Conservation (phyloP, 2,113 vertebrate genomes). For the Ardeotis arabs region DNA sequence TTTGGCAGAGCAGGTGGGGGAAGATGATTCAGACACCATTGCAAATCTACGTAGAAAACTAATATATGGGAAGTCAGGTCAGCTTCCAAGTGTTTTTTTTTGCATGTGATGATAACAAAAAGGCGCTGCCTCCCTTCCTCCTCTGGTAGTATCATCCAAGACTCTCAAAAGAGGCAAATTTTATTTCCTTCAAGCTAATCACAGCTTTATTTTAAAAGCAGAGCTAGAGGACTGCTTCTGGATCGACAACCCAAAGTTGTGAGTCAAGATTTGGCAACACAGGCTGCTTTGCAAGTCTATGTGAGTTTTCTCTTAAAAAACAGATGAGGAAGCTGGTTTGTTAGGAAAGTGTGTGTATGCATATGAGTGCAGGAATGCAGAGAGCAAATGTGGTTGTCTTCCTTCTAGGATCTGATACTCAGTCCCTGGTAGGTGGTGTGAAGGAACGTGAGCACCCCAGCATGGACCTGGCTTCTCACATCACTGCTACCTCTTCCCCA, state of each 20-base stretch:
- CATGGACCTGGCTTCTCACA: not conserved
- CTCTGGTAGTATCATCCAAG: not conserved
- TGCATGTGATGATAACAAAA: not conserved
- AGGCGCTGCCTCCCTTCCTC: not conserved
- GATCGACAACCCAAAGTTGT: not conserved
- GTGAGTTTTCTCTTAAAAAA: not conserved
- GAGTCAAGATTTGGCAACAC: not conserved
- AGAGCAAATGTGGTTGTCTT: not conserved
- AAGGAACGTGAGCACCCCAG: fast-evolving
- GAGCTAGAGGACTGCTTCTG: not conserved
- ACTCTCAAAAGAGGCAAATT: constrained; percentile 2
- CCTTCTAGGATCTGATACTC: not conserved
- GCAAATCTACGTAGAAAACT: constrained; percentile 7
- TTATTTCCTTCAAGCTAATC: not conserved
- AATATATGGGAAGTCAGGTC: not conserved
- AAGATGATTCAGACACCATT: not conserved
- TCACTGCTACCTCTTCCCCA: not conserved
- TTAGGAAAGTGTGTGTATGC: not conserved
- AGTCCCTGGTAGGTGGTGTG: not conserved
- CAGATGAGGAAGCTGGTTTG: not conserved
- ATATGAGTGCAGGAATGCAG: not conserved
- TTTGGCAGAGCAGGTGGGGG: constrained; percentile 9
- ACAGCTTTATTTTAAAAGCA: not conserved
- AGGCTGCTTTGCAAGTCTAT: not conserved
- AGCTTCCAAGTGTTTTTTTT: not conserved